These are phyloP conservation scores for Sarcophaga variegata DNA, from an alignment of 2,888 invertebrate species.

Conservation along the genomic window DNA sequence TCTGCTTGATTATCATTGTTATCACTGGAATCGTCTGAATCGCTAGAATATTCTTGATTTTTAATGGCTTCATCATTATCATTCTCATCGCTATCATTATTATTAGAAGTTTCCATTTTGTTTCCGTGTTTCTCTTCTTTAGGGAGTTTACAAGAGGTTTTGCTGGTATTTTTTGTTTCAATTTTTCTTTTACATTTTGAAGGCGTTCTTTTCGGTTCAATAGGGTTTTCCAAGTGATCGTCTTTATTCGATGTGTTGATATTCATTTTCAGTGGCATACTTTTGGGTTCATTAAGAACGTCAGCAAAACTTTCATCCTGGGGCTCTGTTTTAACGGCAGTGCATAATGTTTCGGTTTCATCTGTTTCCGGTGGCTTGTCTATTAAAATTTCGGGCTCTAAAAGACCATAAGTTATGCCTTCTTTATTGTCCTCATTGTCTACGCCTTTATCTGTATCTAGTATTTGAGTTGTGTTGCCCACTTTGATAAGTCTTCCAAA, in stretches of 20 bases:
- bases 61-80: too few relatives aligned
- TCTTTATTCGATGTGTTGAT: not conserved
- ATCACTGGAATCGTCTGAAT: not conserved
- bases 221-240: slow-evolving; percentile 39
- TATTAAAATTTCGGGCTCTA: not conserved
- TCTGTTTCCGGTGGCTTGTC: not conserved
- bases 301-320: not conserved
- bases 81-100: not conserved
- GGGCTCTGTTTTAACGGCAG: not conserved
- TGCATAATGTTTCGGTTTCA: not conserved
- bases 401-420: not conserved
- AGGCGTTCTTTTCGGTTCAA: not conserved
- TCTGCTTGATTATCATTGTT: not conserved
- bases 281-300: not conserved
- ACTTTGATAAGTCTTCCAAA: not conserved
- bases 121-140: not conserved
- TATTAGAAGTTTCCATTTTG: not conserved
- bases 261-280: not conserved
- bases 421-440: not conserved
- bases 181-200: not conserved
- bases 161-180: not conserved
- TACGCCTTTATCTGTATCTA: not conserved
- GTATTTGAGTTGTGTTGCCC: not conserved
- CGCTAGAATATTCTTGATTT: not conserved
- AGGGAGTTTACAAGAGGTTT: not conserved